phyloP scores from a whole-genome alignment of 2,797 vertebrate species.

The Sciurus carolinensis region DNA sequence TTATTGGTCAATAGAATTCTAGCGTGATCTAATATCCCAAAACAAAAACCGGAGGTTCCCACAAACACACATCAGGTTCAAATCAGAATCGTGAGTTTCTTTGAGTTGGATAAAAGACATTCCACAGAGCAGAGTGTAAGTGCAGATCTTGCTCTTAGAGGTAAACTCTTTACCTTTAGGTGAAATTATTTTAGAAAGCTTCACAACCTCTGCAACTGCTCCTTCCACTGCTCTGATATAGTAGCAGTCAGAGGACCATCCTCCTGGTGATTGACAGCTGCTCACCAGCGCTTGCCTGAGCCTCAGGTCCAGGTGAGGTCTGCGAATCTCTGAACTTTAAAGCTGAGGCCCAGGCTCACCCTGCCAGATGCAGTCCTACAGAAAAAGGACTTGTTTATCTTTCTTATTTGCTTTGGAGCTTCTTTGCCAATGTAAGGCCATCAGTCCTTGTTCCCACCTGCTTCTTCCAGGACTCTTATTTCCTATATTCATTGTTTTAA shows the following conservation, averaged over 20 bases:
- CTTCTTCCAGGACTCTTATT: background rate
- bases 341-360: background rate
- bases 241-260: background rate
- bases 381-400: background rate
- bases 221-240: background rate
- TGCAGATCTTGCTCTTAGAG: background rate
- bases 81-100: background rate
- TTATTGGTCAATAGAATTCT: background rate
- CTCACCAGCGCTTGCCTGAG: background rate
- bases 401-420: background rate
- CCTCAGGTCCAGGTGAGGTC: background rate
- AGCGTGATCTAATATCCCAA: background rate
- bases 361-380: background rate
- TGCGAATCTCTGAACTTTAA: background rate
- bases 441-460: too few relatives aligned
- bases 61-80: background rate
- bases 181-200: slow-evolving; percentile 45
- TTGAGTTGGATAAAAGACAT: background rate
- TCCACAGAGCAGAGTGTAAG: background rate
- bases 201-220: background rate
- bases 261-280: background rate
- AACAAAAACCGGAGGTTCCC: background rate
- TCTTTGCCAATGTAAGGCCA: background rate
- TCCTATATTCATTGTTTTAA: background rate
- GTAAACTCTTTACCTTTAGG: slow-evolving; percentile 12